Base-by-base conservation (phyloP, 2,888 invertebrate genomes). In the Polymixis flavicincta region DNA sequence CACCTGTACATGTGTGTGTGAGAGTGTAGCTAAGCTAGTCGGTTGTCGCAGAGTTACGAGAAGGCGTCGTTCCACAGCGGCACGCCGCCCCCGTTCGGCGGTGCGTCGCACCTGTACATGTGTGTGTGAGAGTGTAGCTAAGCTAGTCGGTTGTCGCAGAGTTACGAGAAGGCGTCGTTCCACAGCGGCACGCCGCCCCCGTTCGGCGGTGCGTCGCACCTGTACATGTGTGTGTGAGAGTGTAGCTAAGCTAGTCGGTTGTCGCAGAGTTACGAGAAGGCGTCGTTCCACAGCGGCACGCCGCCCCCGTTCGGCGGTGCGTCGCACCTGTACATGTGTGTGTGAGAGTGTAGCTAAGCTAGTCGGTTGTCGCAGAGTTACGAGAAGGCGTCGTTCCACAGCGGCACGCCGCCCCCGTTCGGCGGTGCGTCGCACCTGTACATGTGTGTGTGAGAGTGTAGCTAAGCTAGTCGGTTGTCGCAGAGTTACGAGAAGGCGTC, bases 401-500 rank as follows among this genome's bases (percentile, higher is more conserved):
- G 42, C 42, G 42, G 42, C 9, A 42, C 42, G 9, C 42, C 42
- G 42, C 42, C 42, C 42, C 42, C 42, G 42, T 42, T 9, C 42
- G 42, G 42, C 42, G 42, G 42, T 25, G 25, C 25, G 25, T 14
- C 55, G n/a, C 8, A 42, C 25, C 25, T 14, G 55, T 25, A 25
- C 55, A n/a, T 25, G 60, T 60, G 61, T 61, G 37, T 61, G 37
- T n/a, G 61, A 61, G 61, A 63, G 61, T 63, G 61, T n/a, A 63
- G 61, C 61, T 63, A 63, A 63, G 61, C 61, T 25, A 42, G 69
- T 69, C 60, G 61, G 60, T 69, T 69, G 69, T 32, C 69, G 69
- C 69, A 60, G 69, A 60, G 69, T 69, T 61, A 60, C 61, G 48
- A 61, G 69, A 69, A 60, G 69, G 69, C 61, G 59, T 68, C 68